These are phyloP conservation scores for Hapalemur alaotrensis DNA, from an alignment of 2,797 vertebrate genomes.

Conservation along the genomic window DNA sequence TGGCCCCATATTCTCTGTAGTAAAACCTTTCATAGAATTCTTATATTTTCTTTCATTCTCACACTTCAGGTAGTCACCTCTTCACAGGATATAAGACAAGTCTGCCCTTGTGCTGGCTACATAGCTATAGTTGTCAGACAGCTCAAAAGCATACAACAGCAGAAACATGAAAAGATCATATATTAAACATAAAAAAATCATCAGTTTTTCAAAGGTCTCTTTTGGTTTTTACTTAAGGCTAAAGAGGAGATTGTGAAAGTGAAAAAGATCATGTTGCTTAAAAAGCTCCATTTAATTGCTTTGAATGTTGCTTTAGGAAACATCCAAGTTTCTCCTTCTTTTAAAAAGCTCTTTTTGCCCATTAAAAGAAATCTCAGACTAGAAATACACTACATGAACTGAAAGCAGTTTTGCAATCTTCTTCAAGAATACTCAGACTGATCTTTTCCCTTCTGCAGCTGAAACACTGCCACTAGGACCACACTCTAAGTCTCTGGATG, in stretches of 20 bases:
- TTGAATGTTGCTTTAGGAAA: constrained; percentile 85
- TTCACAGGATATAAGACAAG: constrained; percentile 84
- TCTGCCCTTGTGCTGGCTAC: constrained; percentile 80
- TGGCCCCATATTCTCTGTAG: constrained; percentile 85
- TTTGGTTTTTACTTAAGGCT: constrained; percentile 83
- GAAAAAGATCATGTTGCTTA: constrained; percentile 80
- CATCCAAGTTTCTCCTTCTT: constrained; percentile 77
- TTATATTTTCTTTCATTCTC: constrained; percentile 84
- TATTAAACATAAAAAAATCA: constrained; percentile 84
- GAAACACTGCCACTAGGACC: constrained; percentile 56
- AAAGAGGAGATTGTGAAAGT: constrained; percentile 80
- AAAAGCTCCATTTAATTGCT: constrained; percentile 85
- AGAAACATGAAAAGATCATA: constrained; percentile 85
- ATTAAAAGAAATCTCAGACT: constrained; percentile 80
- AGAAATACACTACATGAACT: constrained; percentile 75
- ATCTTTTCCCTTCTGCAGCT: constrained; percentile 63
- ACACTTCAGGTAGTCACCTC: constrained; percentile 88
- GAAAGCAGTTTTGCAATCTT: constrained; percentile 78
- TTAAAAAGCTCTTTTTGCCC: constrained; percentile 69
- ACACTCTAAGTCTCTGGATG: constrained; percentile 13
- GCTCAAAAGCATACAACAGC: constrained; percentile 85
- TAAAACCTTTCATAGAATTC: constrained; percentile 86
- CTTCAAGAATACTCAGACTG: constrained; percentile 64
- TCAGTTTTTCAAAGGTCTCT: constrained; percentile 84
- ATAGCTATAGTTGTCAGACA: constrained; percentile 82